These are phyloP conservation scores for Drosophila aldrichi DNA, from an alignment of 2,888 invertebrate species.

Conservation along the genomic window DNA sequence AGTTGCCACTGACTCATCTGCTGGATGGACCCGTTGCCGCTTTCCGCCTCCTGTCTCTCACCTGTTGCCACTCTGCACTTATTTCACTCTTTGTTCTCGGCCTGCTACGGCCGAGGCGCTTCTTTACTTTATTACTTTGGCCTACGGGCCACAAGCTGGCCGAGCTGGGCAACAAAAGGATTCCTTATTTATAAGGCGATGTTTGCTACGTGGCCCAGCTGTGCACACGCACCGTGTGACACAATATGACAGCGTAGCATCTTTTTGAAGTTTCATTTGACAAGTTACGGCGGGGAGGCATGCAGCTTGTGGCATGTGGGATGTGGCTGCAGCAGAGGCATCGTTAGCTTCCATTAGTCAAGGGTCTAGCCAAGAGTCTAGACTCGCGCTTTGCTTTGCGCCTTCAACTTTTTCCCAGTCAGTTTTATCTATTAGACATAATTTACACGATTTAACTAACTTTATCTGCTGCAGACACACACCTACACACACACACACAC, in stretches of 20 bases:
- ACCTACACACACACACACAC: neutral
- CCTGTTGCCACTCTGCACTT: conserved; percentile 35
- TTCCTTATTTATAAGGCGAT: conserved; percentile 36
- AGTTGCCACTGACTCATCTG: conserved; percentile 46
- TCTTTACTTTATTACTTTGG: conserved; percentile 56
- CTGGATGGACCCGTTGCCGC: conserved; percentile 38
- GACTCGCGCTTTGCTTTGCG: conserved; percentile 48
- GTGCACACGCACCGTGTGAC: conserved; percentile 35
- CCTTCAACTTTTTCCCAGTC: conserved; percentile 51
- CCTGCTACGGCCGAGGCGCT: conserved; percentile 7
- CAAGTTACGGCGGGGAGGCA: neutral
- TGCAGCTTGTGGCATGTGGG: neutral
- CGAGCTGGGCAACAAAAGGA: conserved; percentile 37
- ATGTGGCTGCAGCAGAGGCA: conserved; percentile 18
- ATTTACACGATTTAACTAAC: conserved; percentile 78
- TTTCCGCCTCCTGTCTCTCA: conserved; percentile 12
- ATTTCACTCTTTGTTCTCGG: conserved; percentile 31
- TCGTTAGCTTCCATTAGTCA: conserved; percentile 52
- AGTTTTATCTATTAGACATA: conserved; percentile 79
- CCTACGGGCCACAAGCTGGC: conserved; percentile 38
- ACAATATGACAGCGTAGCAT: conserved; percentile 61
- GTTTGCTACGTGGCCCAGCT: conserved; percentile 43
- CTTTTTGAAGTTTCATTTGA: conserved; percentile 45
- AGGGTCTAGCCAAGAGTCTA: conserved; percentile 47
- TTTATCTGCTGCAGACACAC: conserved; percentile 52